Conservation (phyloP, 1,140 invertebrate species). For the Neotoxoptera formosana region DNA sequence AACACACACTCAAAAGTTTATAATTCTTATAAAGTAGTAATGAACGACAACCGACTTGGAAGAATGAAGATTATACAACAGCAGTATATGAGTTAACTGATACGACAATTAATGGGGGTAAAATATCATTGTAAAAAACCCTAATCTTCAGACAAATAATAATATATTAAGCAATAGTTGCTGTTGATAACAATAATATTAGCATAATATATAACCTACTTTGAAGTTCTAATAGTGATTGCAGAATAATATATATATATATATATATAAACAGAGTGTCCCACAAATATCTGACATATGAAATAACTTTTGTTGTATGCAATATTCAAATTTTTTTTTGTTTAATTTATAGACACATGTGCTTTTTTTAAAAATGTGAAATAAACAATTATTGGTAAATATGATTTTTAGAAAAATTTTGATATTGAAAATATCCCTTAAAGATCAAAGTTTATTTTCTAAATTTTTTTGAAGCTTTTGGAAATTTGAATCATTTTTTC, state of each 20-base stretch:
- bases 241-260: background rate
- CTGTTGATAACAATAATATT: background rate
- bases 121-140: background rate
- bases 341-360: too few species aligned
- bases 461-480: too few species aligned
- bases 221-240: background rate
- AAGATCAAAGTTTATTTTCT: too few species aligned
- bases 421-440: too few species aligned
- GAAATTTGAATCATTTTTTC: too few species aligned
- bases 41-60: background rate
- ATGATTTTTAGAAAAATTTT: too few species aligned
- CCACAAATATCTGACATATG: too few species aligned
- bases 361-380: too few species aligned
- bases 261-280: too few species aligned
- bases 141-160: background rate
- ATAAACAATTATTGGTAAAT: too few species aligned
- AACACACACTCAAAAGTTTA: slow-evolving; percentile 1
- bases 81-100: background rate
- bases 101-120: background rate
- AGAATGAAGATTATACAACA: background rate
- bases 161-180: background rate
- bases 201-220: background rate
- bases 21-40: slow-evolving; percentile 3
- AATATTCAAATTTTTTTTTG: too few species aligned
- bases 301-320: too few species aligned